Evolutionary conservation across 2,113 vertebrate genomes (phyloP).

Genomic region (Pelusios castaneus): DNA sequence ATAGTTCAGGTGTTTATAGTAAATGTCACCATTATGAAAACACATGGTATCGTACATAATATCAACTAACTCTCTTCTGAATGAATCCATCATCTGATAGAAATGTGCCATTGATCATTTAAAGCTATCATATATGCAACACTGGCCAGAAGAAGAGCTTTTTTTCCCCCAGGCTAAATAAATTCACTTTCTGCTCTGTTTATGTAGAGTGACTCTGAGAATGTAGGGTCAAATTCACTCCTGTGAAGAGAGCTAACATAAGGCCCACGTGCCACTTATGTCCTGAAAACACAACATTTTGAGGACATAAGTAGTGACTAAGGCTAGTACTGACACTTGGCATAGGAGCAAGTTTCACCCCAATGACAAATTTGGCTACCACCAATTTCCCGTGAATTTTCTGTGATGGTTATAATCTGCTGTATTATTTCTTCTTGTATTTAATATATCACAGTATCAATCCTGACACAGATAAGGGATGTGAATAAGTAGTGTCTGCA

Average conservation of each 20-base stretch:
- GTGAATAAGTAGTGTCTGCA: neutral
- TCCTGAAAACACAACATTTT: neutral
- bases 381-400: neutral
- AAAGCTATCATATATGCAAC: neutral
- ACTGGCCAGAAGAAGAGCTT: neutral
- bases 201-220: neutral
- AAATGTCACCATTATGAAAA: conserved; percentile 28
- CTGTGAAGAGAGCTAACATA: conserved; percentile 14
- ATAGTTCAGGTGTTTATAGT: conserved; percentile 8
- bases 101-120: rapidly evolving
- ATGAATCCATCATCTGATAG: neutral
- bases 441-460: neutral
- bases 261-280: neutral
- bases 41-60: neutral
- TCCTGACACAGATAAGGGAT: neutral
- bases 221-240: neutral
- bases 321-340: neutral
- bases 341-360: rapidly evolving
- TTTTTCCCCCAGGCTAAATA: neutral
- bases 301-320: conserved; percentile 20
- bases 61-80: conserved; percentile 34
- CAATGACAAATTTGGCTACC: conserved; percentile 15
- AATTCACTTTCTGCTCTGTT: neutral
- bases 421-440: neutral
- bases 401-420: neutral